Evolutionary conservation across 2,113 vertebrate genomes (phyloP).

Genomic region (Eurystomus gularis): DNA sequence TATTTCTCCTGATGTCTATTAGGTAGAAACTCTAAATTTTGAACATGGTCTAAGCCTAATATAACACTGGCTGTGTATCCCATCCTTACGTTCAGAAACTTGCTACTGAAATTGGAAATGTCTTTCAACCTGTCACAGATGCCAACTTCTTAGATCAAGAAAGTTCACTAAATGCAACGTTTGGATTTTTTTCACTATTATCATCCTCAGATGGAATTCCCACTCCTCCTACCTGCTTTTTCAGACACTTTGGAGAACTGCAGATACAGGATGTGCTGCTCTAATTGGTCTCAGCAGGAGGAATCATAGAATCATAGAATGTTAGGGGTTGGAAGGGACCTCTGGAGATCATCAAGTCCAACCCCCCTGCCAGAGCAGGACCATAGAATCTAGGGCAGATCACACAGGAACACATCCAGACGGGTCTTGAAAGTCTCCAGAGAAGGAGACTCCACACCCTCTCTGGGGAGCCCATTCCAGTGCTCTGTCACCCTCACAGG

Average conservation of each 20-base stretch:
- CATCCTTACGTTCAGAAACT: background rate
- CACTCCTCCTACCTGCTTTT: background rate
- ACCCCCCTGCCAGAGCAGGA: too few relatives aligned
- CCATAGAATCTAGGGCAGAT: too few relatives aligned
- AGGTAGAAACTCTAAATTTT: background rate
- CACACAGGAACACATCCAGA: too few relatives aligned
- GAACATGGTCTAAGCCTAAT: background rate
- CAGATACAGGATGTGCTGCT: background rate
- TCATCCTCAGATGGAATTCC: background rate
- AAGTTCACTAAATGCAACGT: background rate
- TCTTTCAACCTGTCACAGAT: background rate
- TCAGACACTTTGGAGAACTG: background rate
- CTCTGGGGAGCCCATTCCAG: too few relatives aligned
- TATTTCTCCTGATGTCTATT: background rate
- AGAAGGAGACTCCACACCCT: too few relatives aligned
- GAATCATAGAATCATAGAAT: too few relatives aligned
- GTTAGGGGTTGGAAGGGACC: too few relatives aligned
- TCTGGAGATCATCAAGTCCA: too few relatives aligned
- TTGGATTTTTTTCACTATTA: background rate
- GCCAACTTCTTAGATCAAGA: background rate
- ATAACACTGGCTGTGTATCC: background rate
- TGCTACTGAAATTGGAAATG: background rate
- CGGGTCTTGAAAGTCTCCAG: too few relatives aligned
- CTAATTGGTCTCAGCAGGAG: background rate
- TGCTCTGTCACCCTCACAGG: too few relatives aligned